These are phyloP conservation scores for Eclectus roratus DNA, from an alignment of 2,113 vertebrate genomes.

Conservation along the genomic window DNA sequence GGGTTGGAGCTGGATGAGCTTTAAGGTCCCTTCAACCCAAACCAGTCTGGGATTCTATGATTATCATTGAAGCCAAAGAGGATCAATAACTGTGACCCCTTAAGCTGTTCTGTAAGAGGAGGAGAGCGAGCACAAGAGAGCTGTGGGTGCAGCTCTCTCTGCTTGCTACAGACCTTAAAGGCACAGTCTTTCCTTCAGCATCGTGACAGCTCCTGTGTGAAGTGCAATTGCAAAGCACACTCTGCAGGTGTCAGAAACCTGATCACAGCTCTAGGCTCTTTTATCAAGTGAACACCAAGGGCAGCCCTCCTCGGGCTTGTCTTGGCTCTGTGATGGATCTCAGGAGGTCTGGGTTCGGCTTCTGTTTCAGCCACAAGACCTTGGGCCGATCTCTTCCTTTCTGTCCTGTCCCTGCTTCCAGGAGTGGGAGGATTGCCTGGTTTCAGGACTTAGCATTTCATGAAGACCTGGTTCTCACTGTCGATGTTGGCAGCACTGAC, in stretches of 20 bases:
- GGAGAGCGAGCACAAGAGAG: neutral
- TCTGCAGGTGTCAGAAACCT: neutral
- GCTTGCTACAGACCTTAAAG: neutral
- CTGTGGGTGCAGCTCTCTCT: neutral
- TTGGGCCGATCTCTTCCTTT: accelerated
- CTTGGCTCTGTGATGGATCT: neutral
- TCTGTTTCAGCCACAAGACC: neutral
- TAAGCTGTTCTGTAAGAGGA: neutral
- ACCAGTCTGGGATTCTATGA: accelerated
- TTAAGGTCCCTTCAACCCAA: neutral
- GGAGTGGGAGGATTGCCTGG: neutral
- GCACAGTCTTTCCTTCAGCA: neutral
- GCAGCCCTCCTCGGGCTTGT: neutral
- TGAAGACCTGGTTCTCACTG: neutral
- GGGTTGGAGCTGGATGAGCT: accelerated
- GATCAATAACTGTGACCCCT: neutral
- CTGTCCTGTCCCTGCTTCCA: accelerated
- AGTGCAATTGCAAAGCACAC: accelerated
- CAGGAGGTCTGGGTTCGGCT: neutral
- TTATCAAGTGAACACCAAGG: accelerated
- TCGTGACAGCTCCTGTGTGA: accelerated
- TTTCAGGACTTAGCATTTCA: neutral
- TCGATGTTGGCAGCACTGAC: accelerated
- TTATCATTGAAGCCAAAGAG: neutral
- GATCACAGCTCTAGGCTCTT: accelerated